Evolutionary conservation across 2,888 invertebrate genomes (phyloP), one percentile per base, ranked within the genome.

Genomic region (Cataglyphis cursor): DNA sequence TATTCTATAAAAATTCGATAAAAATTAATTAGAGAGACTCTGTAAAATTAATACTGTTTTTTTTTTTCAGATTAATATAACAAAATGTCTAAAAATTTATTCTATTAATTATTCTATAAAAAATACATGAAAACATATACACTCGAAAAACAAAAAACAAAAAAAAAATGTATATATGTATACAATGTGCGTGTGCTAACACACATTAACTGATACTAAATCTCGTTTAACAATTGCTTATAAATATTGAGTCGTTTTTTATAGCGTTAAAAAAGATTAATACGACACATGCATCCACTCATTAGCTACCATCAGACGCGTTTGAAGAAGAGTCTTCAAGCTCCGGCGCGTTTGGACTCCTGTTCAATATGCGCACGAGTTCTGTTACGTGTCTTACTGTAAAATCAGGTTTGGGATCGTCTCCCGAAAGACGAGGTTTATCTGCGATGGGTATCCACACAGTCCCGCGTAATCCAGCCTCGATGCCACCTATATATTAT

Each of bases 391-490:
- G 96, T 88, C 96, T 96, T 85, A 97, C 96, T 8, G 96, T 96
- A 93, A 96, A 96, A 94, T 97, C 96, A 0, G 97, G 97, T 85
- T 96, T 94, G 8, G 95, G 95, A 88, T 95, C 95, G 89, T 95
- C 95, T 21, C 91, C 92, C 3, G 91, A 90, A 28, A 94, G 91
- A 65, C 92, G 92, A 41, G 92, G 91, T 83, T 94, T 94, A 35
- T 95, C 94, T 8, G 89, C 90, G 83, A 96, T 95, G 41, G 97
- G 97, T 89, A 98, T 96, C 98, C 98, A 98, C 28, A 98, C 97
- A 0, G 98, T 98, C 48, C 97, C 97, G 18, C 97, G 97, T 84
- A 98, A 94, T 89, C 97, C 96, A 48, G 98, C 97, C 94, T 97
- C 96, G 91, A 96, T 96, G 41, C 97, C 98, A 85, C 98, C 98